Conservation (phyloP, 2,113 vertebrate genomes). For the Cnemophilus loriae region DNA sequence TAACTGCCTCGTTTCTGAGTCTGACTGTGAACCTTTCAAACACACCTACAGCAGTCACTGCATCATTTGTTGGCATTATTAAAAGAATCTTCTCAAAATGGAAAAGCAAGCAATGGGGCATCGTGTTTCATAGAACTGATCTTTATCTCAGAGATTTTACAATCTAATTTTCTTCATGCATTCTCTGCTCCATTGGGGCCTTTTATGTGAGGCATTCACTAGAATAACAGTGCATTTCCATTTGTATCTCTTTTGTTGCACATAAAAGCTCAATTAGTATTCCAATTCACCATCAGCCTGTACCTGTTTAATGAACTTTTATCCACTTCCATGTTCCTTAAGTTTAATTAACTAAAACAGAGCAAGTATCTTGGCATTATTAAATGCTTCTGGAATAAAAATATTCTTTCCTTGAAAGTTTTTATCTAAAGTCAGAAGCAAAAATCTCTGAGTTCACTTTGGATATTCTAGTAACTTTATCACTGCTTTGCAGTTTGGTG, state of each 20-base stretch:
- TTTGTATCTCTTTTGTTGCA: constrained; percentile 44
- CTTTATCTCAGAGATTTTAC: constrained; percentile 54
- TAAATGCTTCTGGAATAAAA: constrained; percentile 61
- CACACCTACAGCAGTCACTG: neutral
- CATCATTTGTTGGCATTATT: constrained; percentile 46
- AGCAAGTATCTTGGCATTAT: constrained; percentile 56
- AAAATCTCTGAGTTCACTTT: neutral
- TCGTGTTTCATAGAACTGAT: constrained; percentile 40
- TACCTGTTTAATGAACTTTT: constrained; percentile 72
- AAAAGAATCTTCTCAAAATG: constrained; percentile 44
- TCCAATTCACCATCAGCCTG: constrained; percentile 36
- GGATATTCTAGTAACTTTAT: neutral
- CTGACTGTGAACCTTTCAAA: constrained; percentile 6
- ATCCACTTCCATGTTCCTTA: constrained; percentile 66
- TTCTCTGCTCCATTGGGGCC: constrained; percentile 23
- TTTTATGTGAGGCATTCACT: constrained; percentile 19
- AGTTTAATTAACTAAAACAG: constrained; percentile 73
- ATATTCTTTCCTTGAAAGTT: constrained; percentile 47
- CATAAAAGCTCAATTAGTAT: constrained; percentile 69
- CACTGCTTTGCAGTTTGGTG: neutral
- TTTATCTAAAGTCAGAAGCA: constrained; percentile 13
- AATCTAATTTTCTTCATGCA: constrained; percentile 33
- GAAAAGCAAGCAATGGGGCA: constrained; percentile 45
- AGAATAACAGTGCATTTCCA: constrained; percentile 24
- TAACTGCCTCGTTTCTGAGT: constrained; percentile 15